Base-by-base conservation (phyloP, 2,888 invertebrate genomes). In the Hemistola chrysoprasaria region DNA sequence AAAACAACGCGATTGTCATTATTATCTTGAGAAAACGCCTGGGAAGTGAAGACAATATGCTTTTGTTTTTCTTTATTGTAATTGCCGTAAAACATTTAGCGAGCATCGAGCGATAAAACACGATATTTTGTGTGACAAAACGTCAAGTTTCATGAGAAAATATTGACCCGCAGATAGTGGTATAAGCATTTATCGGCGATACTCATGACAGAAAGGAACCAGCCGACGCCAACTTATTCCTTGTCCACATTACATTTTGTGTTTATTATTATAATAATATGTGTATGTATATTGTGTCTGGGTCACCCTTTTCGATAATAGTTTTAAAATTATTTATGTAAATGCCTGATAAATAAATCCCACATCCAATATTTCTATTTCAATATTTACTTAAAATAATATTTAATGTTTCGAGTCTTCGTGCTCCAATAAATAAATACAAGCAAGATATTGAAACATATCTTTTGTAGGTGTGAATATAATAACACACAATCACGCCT, bases 81-180 rank as follows among this genome's bases (percentile, higher is more conserved):
- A 87, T 85, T 83, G 75, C 79, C 73, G 80, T 84, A 78, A 85
- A 86, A 78, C 86, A 85, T 87, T 88, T 86, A 87, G 86, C 76
- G 72, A 68, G 71, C 72, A 65, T 65, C 72, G 65, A 56, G 62
- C 75, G 56, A 86, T 87, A 87, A 88, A 88, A 85, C 82, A 84
- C 73, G 72, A 77, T 85, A 87, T 88, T 88, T 87, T 87, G 87
- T 88, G 88, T 87, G 87, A 88, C 87, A 86, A 87, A 87, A 81
- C 66, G 88, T 85, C 87, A 66, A 63, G 73, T 67, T 86, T 88
- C 83, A 87, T 87, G 88, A 87, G 86, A 87, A 88, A 85, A 74
- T 88, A 88, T 86, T 78, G 82, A 87, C 81, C 85, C 84, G 76
- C 85, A 86, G 84, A 86, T 86, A 84, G 85, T 73, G 79, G 78